phyloP scores from a whole-genome alignment of 1,140 invertebrate genomes.

The Grapholita molesta region DNA sequence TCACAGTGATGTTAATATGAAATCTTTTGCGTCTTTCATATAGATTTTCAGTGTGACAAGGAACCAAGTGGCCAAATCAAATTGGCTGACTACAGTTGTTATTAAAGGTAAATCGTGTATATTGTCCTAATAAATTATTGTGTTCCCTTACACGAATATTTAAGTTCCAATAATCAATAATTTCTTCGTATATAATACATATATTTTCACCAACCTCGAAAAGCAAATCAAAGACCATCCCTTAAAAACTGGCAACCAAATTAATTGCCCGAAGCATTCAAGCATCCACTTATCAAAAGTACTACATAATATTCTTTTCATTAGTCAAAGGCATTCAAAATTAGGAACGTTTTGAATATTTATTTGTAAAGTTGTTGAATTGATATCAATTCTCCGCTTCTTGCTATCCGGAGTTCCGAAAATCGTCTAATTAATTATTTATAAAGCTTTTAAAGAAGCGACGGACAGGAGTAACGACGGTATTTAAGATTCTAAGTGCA shows the following conservation, averaged over 20 bases:
- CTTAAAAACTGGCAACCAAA: not conserved
- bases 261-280: not conserved
- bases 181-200: not conserved
- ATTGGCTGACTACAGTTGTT: no score
- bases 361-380: slow-evolving; percentile 30
- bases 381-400: slow-evolving; percentile 30
- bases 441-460: slow-evolving; percentile 54
- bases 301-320: slow-evolving; percentile 12
- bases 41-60: no score
- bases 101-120: no score
- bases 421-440: slow-evolving; percentile 60
- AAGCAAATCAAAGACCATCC: not conserved
- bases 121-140: no score
- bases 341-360: slow-evolving; percentile 31
- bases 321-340: slow-evolving; percentile 19
- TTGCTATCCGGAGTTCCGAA: slow-evolving; percentile 37
- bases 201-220: not conserved
- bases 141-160: not conserved
- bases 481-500: slow-evolving; percentile 35
- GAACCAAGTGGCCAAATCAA: no score
- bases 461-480: slow-evolving; percentile 44
- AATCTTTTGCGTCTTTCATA: no score
- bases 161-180: no score
- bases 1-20: no score
- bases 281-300: not conserved